phyloP scores from a whole-genome alignment of 2,797 vertebrate species.

The Syngnathus acus region DNA sequence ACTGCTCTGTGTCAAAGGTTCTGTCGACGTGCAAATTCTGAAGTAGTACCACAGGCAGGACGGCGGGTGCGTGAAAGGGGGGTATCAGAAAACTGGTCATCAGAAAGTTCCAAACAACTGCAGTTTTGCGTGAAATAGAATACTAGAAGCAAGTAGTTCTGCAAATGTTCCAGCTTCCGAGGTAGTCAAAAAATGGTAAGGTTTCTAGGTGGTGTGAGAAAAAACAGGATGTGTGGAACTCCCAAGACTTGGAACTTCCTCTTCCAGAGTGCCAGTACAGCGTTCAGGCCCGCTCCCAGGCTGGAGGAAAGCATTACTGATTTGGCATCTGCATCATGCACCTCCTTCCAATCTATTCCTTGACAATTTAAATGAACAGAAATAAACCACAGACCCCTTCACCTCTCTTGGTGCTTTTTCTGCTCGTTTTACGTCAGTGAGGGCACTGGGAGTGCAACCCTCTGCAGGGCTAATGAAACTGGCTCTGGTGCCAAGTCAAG shows the following conservation, averaged over 20 bases:
- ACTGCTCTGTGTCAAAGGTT: background rate
- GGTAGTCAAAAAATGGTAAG: constrained; percentile 42
- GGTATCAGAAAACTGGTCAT: background rate
- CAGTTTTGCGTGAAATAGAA: background rate
- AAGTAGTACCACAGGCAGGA: background rate
- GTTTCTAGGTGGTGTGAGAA: constrained; percentile 59
- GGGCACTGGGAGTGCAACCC: constrained; percentile 58
- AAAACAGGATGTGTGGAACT: constrained; percentile 70
- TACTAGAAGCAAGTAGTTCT: background rate
- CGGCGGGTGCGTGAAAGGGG: background rate
- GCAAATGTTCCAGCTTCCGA: background rate
- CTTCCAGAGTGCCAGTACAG: constrained; percentile 52
- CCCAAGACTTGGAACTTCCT: constrained; percentile 68
- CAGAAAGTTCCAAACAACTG: background rate
- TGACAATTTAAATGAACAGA: constrained; percentile 64
- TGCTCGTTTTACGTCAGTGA: constrained; percentile 63
- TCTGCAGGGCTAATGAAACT: constrained; percentile 41
- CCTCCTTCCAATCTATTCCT: constrained; percentile 39
- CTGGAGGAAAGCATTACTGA: constrained; percentile 62
- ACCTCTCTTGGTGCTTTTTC: constrained; percentile 59
- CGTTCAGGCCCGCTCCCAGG: constrained; percentile 62
- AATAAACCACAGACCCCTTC: constrained; percentile 21
- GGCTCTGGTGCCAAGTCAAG: constrained; percentile 31
- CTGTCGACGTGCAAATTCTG: background rate
- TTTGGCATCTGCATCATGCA: constrained; percentile 58